Conservation (phyloP, 2,888 invertebrate species). For the Trichopoda pennipes region DNA sequence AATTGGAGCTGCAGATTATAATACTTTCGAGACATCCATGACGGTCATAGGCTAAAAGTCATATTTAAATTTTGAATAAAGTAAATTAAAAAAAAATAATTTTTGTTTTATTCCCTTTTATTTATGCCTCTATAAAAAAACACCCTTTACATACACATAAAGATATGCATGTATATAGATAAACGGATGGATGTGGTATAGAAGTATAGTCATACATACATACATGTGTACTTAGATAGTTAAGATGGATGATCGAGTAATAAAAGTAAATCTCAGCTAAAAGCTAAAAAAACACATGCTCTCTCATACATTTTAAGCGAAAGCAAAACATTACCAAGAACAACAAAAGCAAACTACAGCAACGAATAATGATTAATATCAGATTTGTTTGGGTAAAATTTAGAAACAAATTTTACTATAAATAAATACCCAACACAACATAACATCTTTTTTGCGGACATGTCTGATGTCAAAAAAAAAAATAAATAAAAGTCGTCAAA, state of each 20-base stretch:
- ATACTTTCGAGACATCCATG: too few relatives aligned
- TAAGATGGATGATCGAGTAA: conserved; percentile 44
- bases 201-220: conserved; percentile 10
- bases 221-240: neutral
- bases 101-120: too few relatives aligned
- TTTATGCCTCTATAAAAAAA: too few relatives aligned
- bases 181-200: conserved; percentile 36
- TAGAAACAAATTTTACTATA: neutral
- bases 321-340: neutral
- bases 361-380: conserved; percentile 1
- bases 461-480: too few relatives aligned
- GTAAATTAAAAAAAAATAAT: too few relatives aligned
- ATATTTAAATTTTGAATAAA: too few relatives aligned
- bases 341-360: neutral
- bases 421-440: too few relatives aligned
- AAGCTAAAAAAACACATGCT: conserved; percentile 22
- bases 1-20: too few relatives aligned
- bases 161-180: neutral
- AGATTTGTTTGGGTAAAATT: conserved; percentile 42
- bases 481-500: too few relatives aligned
- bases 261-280: conserved; percentile 57
- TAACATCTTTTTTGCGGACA: too few relatives aligned
- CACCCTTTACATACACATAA: neutral
- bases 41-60: too few relatives aligned
- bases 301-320: conserved; percentile 36